Conservation (phyloP, 1,140 invertebrate genomes). For the Steinernema feltiae region DNA sequence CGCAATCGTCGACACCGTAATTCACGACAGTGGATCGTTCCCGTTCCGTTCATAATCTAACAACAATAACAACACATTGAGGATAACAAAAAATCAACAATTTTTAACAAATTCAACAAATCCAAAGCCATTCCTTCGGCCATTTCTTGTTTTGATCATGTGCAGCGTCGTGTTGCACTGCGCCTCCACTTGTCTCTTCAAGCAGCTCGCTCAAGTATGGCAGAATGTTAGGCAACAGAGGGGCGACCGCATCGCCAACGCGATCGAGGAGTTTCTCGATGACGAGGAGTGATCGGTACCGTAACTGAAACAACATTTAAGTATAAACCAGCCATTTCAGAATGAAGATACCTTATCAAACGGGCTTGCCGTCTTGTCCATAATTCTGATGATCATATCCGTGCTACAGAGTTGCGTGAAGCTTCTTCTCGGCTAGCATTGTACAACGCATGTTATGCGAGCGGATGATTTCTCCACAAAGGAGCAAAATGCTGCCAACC, state of each 20-base stretch:
- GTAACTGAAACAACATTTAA: constrained; percentile 19
- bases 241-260: constrained; percentile 31
- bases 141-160: constrained; percentile 27
- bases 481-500: constrained; percentile 29
- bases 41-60: no score
- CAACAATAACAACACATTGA: background rate
- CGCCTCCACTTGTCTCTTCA: constrained; percentile 34
- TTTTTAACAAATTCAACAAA: background rate
- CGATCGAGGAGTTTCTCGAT: constrained; percentile 21
- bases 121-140: constrained; percentile 20
- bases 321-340: background rate
- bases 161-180: constrained; percentile 32
- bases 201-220: constrained; percentile 33
- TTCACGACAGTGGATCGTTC: no score
- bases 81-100: constrained; percentile 6
- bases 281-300: constrained; percentile 33
- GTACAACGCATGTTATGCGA: constrained; percentile 37
- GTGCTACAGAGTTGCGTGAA: constrained; percentile 12
- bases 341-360: constrained; percentile 16
- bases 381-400: constrained; percentile 32
- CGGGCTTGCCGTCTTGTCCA: constrained; percentile 25
- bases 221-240: constrained; percentile 30
- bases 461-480: constrained; percentile 34
- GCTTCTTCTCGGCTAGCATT: constrained; percentile 21
- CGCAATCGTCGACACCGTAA: no score